Conservation (phyloP, 1,140 invertebrate species). For the Bombus picipes region DNA sequence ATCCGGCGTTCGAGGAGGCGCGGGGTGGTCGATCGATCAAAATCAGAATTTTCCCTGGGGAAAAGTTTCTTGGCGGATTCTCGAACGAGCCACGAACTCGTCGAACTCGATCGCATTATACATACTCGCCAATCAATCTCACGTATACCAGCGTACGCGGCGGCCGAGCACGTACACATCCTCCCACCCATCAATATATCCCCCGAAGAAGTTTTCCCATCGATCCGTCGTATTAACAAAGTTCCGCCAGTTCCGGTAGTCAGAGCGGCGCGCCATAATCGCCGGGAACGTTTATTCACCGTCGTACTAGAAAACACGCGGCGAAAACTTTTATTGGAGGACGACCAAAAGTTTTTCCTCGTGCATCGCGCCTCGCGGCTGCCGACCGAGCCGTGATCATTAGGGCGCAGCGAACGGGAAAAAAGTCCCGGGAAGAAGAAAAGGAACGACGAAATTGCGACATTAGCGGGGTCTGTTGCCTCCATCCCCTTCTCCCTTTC, state of each 20-base stretch:
- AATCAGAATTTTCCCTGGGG: conserved; percentile 42
- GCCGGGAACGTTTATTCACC: conserved; percentile 77
- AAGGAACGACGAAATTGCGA: conserved; percentile 77
- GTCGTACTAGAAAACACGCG: conserved; percentile 72
- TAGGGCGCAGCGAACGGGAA: conserved; percentile 54
- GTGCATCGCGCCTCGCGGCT: conserved; percentile 18
- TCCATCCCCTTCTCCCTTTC: conserved; percentile 23
- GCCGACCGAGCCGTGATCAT: conserved; percentile 69
- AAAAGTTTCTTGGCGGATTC: conserved; percentile 66
- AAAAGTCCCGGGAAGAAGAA: conserved; percentile 54
- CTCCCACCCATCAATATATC: conserved; percentile 3
- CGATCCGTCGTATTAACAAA: conserved; percentile 67
- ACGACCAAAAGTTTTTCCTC: conserved; percentile 78
- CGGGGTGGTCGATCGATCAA: conserved; percentile 33
- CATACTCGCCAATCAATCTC: conserved; percentile 50
- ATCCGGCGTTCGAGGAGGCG: too few relatives aligned
- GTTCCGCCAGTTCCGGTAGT: conserved; percentile 55
- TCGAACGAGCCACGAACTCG: conserved; percentile 25
- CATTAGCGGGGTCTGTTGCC: conserved; percentile 73
- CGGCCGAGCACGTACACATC: neutral
- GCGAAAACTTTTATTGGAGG: conserved; percentile 77
- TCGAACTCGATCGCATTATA: conserved; percentile 46
- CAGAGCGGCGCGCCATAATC: conserved; percentile 73
- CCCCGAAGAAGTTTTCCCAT: conserved; percentile 58
- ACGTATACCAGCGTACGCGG: neutral